Evolutionary conservation across 2,888 invertebrate genomes (phyloP), one percentile per base, ranked within the genome.

Genomic region (Cheilosia vulpina): DNA sequence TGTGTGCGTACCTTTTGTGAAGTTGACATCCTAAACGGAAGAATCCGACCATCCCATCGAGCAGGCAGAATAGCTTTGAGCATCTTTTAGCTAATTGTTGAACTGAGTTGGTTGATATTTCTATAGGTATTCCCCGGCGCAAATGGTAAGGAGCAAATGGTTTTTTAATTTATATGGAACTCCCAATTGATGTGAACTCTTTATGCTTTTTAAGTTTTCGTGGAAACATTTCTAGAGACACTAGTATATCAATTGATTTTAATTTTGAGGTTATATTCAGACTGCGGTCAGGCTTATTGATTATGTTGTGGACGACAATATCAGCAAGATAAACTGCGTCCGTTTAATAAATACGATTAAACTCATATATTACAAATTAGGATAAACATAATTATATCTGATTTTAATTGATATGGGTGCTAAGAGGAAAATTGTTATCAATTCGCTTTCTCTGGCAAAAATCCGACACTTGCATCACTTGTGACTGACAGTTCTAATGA

Each of bases 1-100:
- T 60, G 63, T 21, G 27, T 17, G 45, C 77, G 87, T 81, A 92
- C 92, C 89, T 92, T 92, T 88, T 92, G 92, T 55, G 92, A 90
- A 80, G 91, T 91, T 73, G 91, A 89, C 87, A 92, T 88, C 73
- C 91, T 90, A 43, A 91, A 89, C 24, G 92, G 92, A 73, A 92
- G 87, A 47, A 91, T 88, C 62, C 89, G 88, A 63, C 89, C 88
- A 38, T 89, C 89, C 89, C 91, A 90, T 76, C 88, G 89, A 3
- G 88, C 87, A 19, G 91, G 89, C 78, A 91, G 43, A 65, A 91
- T 80, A 19, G 89, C 88, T 73, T 88, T 85, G 52, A 85, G 76
- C 85, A 85, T 85, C n/a, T 15, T 79, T 45, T 50, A 27, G 13
- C 15, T 55, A 9, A 5, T 19, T 24, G 50, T 21, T 68, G 11